Conservation (phyloP, 2,888 invertebrate genomes). For the Eustalomyia histrio region DNA sequence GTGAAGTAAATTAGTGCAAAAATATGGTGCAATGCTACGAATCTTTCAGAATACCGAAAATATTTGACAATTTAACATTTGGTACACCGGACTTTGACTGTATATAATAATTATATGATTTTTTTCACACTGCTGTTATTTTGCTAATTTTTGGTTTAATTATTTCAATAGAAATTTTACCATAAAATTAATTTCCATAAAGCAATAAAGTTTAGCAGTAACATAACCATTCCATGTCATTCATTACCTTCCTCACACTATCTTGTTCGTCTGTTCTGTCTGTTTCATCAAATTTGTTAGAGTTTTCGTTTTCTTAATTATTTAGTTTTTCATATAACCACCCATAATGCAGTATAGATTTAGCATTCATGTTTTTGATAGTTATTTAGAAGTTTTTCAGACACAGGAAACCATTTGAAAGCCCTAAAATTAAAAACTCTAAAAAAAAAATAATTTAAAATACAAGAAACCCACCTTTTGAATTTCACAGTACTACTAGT, state of each 20-base stretch:
- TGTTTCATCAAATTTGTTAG: not conserved
- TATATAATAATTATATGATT: too few species aligned
- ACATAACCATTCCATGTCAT: too few species aligned
- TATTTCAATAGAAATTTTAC: not conserved
- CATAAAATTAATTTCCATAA: constrained; percentile 21
- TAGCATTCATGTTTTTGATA: constrained; percentile 4
- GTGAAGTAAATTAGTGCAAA: too few species aligned
- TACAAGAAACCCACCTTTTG: constrained; percentile 7
- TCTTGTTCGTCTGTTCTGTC: not conserved
- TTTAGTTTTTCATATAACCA: not conserved
- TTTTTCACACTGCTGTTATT: too few species aligned
- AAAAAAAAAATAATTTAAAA: not conserved
- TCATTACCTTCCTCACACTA: too few species aligned
- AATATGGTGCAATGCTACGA: too few species aligned
- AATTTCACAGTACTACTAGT: constrained; percentile 33
- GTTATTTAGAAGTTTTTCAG: constrained; percentile 11
- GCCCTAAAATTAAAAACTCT: constrained; percentile 20
- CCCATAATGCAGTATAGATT: constrained; percentile 12
- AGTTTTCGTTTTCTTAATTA: not conserved
- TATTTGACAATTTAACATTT: too few species aligned
- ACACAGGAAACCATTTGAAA: constrained; percentile 53
- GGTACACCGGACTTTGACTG: too few species aligned
- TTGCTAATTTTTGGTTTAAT: not conserved
- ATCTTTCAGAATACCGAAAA: too few species aligned
- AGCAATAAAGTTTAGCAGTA: constrained; percentile 14